Base-by-base conservation (phyloP, 2,888 invertebrate genomes). In the Macropis europaea region DNA sequence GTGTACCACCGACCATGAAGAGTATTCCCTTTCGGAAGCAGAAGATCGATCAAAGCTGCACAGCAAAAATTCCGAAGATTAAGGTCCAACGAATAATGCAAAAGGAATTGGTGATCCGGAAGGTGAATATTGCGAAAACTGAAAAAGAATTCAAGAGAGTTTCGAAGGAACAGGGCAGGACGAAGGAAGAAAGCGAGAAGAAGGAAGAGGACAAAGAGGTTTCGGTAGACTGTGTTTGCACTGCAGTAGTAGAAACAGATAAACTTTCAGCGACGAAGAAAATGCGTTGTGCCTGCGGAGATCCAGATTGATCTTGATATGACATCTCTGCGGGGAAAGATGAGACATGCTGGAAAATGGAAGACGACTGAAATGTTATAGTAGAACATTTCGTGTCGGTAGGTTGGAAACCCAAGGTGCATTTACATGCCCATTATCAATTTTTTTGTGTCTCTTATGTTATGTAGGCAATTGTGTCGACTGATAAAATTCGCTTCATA, bases 11-110 rank as follows among this genome's bases (percentile, higher is more conserved):
- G 4, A 1, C 11, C 0, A 6, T 0, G n/a, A 59, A 64, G 11
- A 34, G 2, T 15, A 36, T 5, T 0, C 30, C n/a, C 17, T 11
- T 0, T 13, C 1, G 2, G 5, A 62, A 68, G 1, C 79, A 76
- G 26, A 83, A 64, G 6, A 76, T 64, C 7, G 84, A 86, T 32
- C 79, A 82, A 30, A 42, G 72, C 4, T 79, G 78, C 13, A 75
- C 80, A 57, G 85, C 76, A 0, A 82, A 77, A 54, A 82, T 84
- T 34, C 59, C 83, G 0, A 53, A 76, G 22, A n/a, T 9, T 1
- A 71, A 64, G 13, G 0, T 7, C 2, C 15, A 15, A 0, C 22
- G 53, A 7, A 56, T n/a, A 7, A 45, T 42, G 7, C 45, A 1
- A 11, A 64, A 42, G 17, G 36, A 36, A 6, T 7, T 5, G 2